A percentile compares a stretch with the other conserved stretches of the same genome.
Evolutionary conservation across 2,113 vertebrate species (phyloP).

Genomic region (Chloroceryle aenea): DNA sequence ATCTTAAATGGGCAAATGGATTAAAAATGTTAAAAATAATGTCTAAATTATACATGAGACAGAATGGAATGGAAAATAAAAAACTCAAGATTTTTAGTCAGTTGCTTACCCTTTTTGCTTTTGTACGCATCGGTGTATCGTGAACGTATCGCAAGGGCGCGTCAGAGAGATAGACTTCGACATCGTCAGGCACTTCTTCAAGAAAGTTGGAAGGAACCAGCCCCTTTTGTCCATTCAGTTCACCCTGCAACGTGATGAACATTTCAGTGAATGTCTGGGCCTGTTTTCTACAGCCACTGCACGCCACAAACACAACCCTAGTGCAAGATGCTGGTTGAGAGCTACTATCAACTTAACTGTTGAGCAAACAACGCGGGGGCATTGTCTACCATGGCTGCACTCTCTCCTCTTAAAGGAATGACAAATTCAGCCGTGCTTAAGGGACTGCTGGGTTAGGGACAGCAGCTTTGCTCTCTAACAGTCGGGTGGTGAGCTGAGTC

Average conservation of each 20-base stretch:
- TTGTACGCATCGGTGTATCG: constrained; percentile 84
- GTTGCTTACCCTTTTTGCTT: constrained; percentile 94
- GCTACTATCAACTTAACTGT: rapidly evolving
- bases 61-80: background rate
- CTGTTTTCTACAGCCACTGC: rapidly evolving
- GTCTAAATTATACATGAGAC: background rate
- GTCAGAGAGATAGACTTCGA: constrained; percentile 95
- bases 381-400: background rate
- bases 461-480: background rate
- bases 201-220: constrained; percentile 98
- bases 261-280: background rate
- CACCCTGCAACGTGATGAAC: constrained; percentile 78
- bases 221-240: constrained; percentile 97
- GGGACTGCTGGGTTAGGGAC: no score
- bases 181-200: constrained; percentile 99
- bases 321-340: background rate
- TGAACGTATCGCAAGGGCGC: constrained; percentile 83
- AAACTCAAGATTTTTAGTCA: background rate
- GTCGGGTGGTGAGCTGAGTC: rapidly evolving
- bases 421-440: background rate
- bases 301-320: background rate
- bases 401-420: background rate
- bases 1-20: constrained; percentile 19
- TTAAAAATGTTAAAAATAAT: constrained; percentile 17
- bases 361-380: background rate